Base-by-base conservation (phyloP, 2,888 invertebrate genomes). In the Bunonema sp. region DNA sequence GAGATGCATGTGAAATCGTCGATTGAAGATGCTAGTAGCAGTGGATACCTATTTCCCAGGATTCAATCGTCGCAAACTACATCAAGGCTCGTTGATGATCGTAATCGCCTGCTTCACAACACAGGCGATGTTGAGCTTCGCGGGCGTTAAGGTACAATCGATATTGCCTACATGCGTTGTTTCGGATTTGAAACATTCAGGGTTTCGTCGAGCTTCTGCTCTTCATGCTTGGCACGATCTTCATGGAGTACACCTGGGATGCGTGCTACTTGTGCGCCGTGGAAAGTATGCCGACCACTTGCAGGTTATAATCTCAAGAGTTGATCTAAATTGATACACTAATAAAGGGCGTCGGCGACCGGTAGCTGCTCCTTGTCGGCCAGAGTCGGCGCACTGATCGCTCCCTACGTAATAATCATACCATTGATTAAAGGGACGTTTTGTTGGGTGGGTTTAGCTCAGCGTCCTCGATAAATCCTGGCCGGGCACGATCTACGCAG, bases 231-330 rank as follows among this genome's bases (percentile, higher is more conserved):
- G 66, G 66, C 29, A 59, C 59, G 3, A 54, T 64, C 1, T 64
- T 66, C 52, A 59, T 67, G 42, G 66, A 65, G 42, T 61, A 64
- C 45, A 63, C 61, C 3, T 65, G 66, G 65, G 65, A 65, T 45
- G 65, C 64, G 1, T 60, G 59, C 36, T 63, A 65, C 41, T 47
- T 65, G 8, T 62, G 61, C 34, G 58, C 61, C 5, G 58, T 65
- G 4, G 64, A 64, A 35, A 49, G 53, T 15, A 58, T 61, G 56
- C 59, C 63, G 33, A 63, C 62, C 10, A 42, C 49, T 12, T 50
- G 45, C 29, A 41, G 31, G 31, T 16, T 22, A 26, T 26, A 26
- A 26, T 26, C 5, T 5, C 5, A 12, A 5, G 26, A 26, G 7
- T 26, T 5, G 12, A 26, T 12, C 12, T 26, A 5, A 26, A 26